Evolutionary conservation across 1,140 invertebrate genomes (phyloP), one percentile per base, ranked within the genome.

Genomic region (Cecropterus lyciades): DNA sequence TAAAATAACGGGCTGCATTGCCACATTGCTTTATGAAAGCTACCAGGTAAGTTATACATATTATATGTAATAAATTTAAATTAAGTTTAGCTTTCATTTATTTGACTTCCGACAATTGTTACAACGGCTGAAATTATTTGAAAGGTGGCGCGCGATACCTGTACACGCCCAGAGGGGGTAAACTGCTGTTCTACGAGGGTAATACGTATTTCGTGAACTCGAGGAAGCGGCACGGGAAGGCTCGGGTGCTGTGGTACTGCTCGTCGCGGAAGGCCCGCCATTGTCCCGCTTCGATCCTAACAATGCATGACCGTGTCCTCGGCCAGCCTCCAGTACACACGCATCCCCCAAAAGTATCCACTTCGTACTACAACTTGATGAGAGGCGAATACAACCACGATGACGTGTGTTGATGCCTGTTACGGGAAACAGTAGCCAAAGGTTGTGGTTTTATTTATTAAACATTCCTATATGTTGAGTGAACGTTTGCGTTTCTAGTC

Each of bases 201-300:
- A 83, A 89, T 63, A 87, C 84, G 0, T 89, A 77, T 71, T 89
- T 82, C 76, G 76, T 87, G 16, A 84, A 87, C 56, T 83, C 76
- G 20, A 72, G 76, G n/a, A 85, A 82, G 37, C 77, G 75, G 6
- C 76, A 75, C 33, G 69, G 77, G 40, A 79, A 77, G 27, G 60
- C 77, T 0, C 72, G 81, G 3, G 70, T 80, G 10, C 70, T 88
- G 0, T 90, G 84, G 87, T 88, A 87, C 70, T 88, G 85, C 49
- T 90, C 84, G 0, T 84, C 84, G 8, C 69, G 87, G 48, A 88
- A 85, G 43, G 84, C 83, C 5, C 74, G 71, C 8, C 77, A 68
- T 51, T 90, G 87, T 64, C 75, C 71, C 5, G 87, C 84, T 1
- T 87, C 85, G 0, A 63, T 87, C 16, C 69, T 87, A 9, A 87